Percentiles rank a stretch among this genome's conserved stretches.
Conservation (phyloP, 2,888 invertebrate species). For the Polyploca ridens region DNA sequence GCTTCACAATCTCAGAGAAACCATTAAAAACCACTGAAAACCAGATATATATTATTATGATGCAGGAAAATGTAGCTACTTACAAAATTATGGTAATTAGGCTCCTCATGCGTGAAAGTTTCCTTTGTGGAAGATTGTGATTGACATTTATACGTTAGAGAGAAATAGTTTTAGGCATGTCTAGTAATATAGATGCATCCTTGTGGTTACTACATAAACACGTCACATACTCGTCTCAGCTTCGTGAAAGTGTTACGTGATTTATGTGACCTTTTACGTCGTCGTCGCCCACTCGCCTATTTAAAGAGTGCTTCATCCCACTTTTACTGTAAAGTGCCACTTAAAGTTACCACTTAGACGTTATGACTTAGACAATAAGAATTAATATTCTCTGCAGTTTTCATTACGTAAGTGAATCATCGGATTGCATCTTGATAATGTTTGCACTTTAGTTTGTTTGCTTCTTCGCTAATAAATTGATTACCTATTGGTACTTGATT, state of each 20-base stretch:
- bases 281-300: conserved; percentile 57
- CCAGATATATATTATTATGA: no score
- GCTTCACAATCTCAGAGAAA: no score
- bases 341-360: conserved; percentile 13
- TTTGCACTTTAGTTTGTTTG: conserved; percentile 27
- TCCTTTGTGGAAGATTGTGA: no score
- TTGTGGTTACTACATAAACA: conserved; percentile 30
- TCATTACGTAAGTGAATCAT: conserved; percentile 34
- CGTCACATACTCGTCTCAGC: conserved; percentile 35
- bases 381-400: conserved; percentile 16
- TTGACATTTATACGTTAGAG: no score
- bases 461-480: conserved; percentile 2
- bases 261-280: conserved; percentile 56
- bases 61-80: no score
- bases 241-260: conserved; percentile 64
- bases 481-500: not conserved
- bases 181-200: no score
- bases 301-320: conserved; percentile 30
- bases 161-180: no score
- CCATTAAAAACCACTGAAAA: no score
- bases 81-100: no score
- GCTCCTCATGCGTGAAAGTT: no score
- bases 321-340: conserved; percentile 35
- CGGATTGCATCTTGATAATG: conserved; percentile 24
- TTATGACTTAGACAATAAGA: conserved; percentile 1